Evolutionary conservation across 2,797 vertebrate species (phyloP).

Genomic region (Rhincodon typus): DNA sequence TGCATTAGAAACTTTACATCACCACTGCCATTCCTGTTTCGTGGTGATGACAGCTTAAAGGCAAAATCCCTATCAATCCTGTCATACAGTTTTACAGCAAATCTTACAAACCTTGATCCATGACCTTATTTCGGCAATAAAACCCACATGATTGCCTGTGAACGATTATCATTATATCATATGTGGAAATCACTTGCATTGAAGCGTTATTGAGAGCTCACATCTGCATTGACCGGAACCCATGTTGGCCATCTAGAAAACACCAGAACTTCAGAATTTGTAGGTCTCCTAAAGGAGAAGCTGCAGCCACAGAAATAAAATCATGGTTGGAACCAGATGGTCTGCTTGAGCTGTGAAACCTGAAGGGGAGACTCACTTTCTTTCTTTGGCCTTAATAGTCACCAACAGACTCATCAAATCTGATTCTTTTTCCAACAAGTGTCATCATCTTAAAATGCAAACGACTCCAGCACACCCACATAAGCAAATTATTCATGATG

Average conservation of each 20-base stretch:
- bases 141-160: not conserved
- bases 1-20: not conserved
- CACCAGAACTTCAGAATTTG: not conserved
- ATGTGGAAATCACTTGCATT: not conserved
- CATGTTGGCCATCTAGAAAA: not conserved
- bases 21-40: not conserved
- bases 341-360: conserved; percentile 5
- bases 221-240: not conserved
- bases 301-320: not conserved
- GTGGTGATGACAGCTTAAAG: not conserved
- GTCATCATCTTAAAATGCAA: not conserved
- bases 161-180: not conserved
- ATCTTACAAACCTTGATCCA: not conserved
- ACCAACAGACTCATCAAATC: not conserved
- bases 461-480: not conserved
- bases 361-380: not conserved
- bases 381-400: not conserved
- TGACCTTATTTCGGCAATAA: not conserved
- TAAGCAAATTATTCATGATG: not conserved
- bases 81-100: not conserved
- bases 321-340: conserved; percentile 2
- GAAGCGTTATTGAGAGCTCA: not conserved
- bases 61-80: not conserved
- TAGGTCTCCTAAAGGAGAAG: not conserved
- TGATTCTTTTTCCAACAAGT: not conserved